Evolutionary conservation across 92 coral and sea anemone species (phyloP).

Genomic region (Isaurus tuberculatus): DNA sequence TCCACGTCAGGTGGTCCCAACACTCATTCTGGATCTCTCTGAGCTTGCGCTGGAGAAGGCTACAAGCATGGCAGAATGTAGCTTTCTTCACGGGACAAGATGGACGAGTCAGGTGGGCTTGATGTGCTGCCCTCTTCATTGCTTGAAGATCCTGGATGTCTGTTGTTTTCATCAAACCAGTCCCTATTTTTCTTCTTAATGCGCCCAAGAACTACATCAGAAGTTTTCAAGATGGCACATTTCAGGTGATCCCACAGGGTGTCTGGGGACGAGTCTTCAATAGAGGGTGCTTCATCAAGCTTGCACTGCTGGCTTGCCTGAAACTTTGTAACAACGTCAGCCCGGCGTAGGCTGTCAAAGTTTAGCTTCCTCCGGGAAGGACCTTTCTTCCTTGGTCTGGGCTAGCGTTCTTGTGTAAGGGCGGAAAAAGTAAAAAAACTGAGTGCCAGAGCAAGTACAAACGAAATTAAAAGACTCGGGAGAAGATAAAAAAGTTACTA

Average conservation of each 20-base stretch:
- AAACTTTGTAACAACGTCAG: background rate
- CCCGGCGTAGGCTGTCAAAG: background rate
- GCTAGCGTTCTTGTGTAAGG: too few species aligned
- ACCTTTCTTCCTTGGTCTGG: too few species aligned
- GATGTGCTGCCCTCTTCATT: background rate
- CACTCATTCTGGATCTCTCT: constrained; percentile 3
- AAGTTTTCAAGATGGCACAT: background rate
- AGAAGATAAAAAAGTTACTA: too few species aligned
- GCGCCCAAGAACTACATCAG: background rate
- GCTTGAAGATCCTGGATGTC: constrained; percentile 29
- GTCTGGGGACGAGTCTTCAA: background rate
- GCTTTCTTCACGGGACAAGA: constrained; percentile 17
- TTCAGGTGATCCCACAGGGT: constrained; percentile 20
- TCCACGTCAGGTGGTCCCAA: background rate
- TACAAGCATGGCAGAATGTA: background rate
- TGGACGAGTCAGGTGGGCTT: background rate
- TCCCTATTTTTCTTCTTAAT: background rate
- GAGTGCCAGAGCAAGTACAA: too few species aligned
- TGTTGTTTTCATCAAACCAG: background rate
- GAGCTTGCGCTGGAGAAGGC: too few species aligned
- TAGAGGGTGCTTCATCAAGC: background rate
- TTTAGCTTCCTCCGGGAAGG: too few species aligned
- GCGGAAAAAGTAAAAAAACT: too few species aligned
- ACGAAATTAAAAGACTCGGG: too few species aligned
- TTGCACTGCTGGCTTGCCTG: background rate